These are phyloP conservation scores for Aplochiton taeniatus DNA, from an alignment of 2,797 vertebrate genomes.

Conservation along the genomic window DNA sequence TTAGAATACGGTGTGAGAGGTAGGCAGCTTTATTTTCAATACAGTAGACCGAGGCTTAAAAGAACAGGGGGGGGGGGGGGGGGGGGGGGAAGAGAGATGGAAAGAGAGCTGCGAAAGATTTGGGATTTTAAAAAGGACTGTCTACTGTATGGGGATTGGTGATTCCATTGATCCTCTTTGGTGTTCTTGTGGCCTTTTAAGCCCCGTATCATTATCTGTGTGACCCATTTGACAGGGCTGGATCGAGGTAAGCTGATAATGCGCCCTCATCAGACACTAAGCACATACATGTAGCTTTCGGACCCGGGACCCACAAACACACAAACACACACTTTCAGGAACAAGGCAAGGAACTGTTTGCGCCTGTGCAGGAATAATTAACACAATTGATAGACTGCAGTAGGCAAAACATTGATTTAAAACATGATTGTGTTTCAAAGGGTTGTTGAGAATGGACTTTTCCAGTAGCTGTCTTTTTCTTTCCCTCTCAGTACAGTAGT, in stretches of 20 bases:
- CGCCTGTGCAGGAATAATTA: no score
- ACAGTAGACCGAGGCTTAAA: no score
- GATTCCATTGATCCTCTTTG: slow-evolving; percentile 14
- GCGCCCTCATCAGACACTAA: not conserved
- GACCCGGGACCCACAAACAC: slow-evolving; percentile 2
- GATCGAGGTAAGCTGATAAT: not conserved
- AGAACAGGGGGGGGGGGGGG: not conserved
- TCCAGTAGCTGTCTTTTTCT: no score
- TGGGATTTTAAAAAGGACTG: not conserved
- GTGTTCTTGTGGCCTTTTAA: slow-evolving; percentile 7
- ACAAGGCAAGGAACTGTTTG: no score
- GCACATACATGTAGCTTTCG: not conserved
- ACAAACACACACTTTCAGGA: slow-evolving; percentile 10
- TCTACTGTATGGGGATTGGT: slow-evolving; percentile 6
- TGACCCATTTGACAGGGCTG: slow-evolving; percentile 4
- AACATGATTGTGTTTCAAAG: not conserved
- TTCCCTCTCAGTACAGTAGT: slow-evolving; percentile 7
- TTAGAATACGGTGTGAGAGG: not conserved
- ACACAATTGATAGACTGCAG: no score
- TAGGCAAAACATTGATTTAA: no score
- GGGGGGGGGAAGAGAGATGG: not conserved
- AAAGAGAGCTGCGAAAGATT: not conserved
- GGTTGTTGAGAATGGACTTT: not conserved
- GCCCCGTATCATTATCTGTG: slow-evolving; percentile 4
- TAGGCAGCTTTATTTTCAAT: not conserved